phyloP scores from a whole-genome alignment of 2,888 invertebrate species.

The Drosophila austrosaltans region DNA sequence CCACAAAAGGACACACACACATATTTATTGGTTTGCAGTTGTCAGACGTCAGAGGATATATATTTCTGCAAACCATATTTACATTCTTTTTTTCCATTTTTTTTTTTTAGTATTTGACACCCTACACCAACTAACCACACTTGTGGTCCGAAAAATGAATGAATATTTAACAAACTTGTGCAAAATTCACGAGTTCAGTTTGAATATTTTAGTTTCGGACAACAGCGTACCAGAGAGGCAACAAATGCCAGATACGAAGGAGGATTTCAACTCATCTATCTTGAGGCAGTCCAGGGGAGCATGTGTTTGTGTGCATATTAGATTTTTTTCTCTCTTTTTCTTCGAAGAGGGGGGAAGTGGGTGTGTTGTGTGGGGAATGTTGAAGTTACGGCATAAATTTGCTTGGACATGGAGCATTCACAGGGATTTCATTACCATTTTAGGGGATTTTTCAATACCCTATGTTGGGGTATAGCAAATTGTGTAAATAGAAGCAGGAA shows the following conservation, averaged over 20 bases:
- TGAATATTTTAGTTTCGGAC: conserved; percentile 60
- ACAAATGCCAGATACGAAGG: not conserved
- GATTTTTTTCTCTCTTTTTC: conserved; percentile 9
- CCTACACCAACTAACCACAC: conserved; percentile 35
- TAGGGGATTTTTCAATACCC: not conserved
- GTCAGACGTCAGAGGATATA: conserved; percentile 9
- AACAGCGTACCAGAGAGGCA: not conserved
- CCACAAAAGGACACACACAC: conserved; percentile 2
- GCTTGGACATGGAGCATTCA: conserved; percentile 13
- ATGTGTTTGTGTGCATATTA: conserved; percentile 16
- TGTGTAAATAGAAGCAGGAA: no score
- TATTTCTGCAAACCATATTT: conserved; percentile 26
- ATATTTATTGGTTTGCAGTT: conserved; percentile 31
- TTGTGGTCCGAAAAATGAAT: conserved; percentile 66
- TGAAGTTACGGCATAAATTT: conserved; percentile 13
- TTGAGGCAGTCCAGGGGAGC: conserved; percentile 17
- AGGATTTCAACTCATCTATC: conserved; percentile 19
- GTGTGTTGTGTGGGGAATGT: not conserved
- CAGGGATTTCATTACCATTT: conserved; percentile 8
- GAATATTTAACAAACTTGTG: conserved; percentile 74
- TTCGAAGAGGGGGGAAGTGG: not conserved
- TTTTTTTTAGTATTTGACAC: conserved; percentile 25
- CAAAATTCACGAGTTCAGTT: conserved; percentile 60
- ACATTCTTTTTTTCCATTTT: conserved; percentile 7
- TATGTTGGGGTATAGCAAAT: not conserved